Conservation (phyloP, 2,113 vertebrate species). For the Macrotus californicus region DNA sequence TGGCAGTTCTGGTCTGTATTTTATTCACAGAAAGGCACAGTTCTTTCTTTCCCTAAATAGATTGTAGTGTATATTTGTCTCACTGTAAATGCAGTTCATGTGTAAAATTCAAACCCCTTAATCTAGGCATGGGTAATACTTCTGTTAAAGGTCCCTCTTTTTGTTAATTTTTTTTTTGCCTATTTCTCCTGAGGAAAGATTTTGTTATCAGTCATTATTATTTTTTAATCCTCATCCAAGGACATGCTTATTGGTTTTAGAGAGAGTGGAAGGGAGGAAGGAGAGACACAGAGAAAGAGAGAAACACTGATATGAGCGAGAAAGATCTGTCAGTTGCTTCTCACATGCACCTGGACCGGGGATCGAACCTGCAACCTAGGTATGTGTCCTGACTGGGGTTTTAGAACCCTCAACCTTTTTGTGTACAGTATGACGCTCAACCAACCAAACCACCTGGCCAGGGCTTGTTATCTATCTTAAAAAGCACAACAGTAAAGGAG, state of each 20-base stretch:
- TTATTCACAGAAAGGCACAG: not conserved
- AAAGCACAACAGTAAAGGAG: not conserved
- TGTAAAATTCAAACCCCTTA: not conserved
- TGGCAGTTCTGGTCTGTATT: not conserved
- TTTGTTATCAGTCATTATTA: not conserved
- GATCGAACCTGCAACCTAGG: too few species aligned
- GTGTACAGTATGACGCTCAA: too few species aligned
- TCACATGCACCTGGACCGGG: too few species aligned
- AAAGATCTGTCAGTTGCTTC: too few species aligned
- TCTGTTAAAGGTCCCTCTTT: not conserved
- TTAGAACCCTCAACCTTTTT: too few species aligned
- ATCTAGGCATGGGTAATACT: not conserved
- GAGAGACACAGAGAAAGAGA: too few species aligned
- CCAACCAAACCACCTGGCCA: too few species aligned
- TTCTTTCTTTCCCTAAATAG: not conserved
- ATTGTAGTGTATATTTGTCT: not conserved
- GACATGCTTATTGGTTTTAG: too few species aligned
- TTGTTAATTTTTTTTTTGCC: conserved; percentile 2
- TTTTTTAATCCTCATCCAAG: too few species aligned
- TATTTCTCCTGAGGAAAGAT: not conserved
- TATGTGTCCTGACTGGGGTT: too few species aligned
- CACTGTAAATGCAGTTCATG: not conserved
- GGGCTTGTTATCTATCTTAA: not conserved
- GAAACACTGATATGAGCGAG: too few species aligned
- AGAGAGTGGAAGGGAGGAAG: too few species aligned